These are phyloP conservation scores for Menidia beryllina DNA, from an alignment of 2,113 vertebrate species.

Conservation along the genomic window DNA sequence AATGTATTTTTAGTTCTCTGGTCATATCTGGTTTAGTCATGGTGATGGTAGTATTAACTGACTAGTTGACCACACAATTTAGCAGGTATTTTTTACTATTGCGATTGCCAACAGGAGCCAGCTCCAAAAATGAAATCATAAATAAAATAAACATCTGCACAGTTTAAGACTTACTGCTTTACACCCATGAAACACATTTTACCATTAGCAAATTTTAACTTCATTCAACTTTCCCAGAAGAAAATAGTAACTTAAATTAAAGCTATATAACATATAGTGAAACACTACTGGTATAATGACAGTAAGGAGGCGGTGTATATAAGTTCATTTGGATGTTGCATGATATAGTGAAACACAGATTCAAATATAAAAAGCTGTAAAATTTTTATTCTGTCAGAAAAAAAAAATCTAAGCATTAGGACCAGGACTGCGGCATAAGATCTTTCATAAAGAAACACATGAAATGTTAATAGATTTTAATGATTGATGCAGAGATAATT, in stretches of 20 bases:
- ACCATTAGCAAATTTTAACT: too few relatives aligned
- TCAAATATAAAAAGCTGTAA: constrained; percentile 62
- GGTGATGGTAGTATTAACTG: background rate
- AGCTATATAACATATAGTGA: constrained; percentile 28
- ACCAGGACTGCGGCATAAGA: constrained; percentile 33
- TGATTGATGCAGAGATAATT: constrained; percentile 78
- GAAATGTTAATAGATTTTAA: constrained; percentile 75
- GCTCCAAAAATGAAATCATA: too few relatives aligned
- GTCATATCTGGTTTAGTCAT: background rate
- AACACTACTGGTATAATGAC: constrained; percentile 19
- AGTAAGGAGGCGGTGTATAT: constrained; percentile 13
- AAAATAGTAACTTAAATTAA: constrained; percentile 37
- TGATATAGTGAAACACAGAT: constrained; percentile 50
- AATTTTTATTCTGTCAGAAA: constrained; percentile 54
- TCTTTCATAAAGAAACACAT: constrained; percentile 69
- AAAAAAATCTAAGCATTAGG: constrained; percentile 43
- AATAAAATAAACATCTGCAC: too few relatives aligned
- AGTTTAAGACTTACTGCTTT: background rate
- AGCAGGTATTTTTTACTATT: background rate
- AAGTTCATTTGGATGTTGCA: constrained; percentile 42
- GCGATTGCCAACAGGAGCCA: background rate
- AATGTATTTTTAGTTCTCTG: too few relatives aligned
- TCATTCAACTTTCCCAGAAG: constrained; percentile 8
- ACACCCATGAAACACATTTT: background rate
- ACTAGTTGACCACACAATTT: background rate